Evolutionary conservation across 2,797 vertebrate species (phyloP), one percentile per base, ranked within the genome.

Genomic region (Serranus cabrilla): DNA sequence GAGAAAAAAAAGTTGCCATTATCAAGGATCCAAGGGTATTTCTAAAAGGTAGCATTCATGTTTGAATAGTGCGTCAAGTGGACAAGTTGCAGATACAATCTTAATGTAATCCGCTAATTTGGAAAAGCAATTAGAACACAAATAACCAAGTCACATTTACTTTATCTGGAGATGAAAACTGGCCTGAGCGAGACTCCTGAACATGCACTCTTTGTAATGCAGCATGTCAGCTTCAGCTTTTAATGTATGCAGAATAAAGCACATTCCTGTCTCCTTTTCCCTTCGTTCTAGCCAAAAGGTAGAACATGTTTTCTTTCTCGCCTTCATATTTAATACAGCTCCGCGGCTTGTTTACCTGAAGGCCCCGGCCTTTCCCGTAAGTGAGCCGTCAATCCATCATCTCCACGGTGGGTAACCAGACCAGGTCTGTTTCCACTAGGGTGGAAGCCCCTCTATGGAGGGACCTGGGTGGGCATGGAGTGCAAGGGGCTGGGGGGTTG

Each of bases 321-420:
- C 61, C 76, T 82, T 84, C 69, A 81, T 89, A 80, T 89, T 89
- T 86, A 89, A 88, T 81, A 76, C 81, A 88, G 81, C 76, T 77
- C 81, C 61, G 68, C 12, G 16, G 16, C 79, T 90, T 93, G 91
- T 94, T 94, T 93, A 93, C 87, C 84, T 89, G 89, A 92, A 85
- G 77, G 89, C 74, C 72, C 65, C 55, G 13, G 76, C 76, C 86
- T 86, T 91, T 91, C 85, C 84, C 78, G 70, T 87, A 87, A 87
- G 83, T 87, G 86, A 85, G 83, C 90, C 85, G 85, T 93, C 91
- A 92, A 94, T 95, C 93, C 88, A 92, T 95, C 93, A 94, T 93
- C 92, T 93, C 83, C 82, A 84, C 6, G 21, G 82, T 88, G 81
- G 91, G 87, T 89, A 89, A 92, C 89, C 82, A 89, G 90, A 90